Percentiles rank a stretch among this genome's conserved stretches.
Conservation (phyloP, 1,140 invertebrate genomes). For the Drosophila triauraria region DNA sequence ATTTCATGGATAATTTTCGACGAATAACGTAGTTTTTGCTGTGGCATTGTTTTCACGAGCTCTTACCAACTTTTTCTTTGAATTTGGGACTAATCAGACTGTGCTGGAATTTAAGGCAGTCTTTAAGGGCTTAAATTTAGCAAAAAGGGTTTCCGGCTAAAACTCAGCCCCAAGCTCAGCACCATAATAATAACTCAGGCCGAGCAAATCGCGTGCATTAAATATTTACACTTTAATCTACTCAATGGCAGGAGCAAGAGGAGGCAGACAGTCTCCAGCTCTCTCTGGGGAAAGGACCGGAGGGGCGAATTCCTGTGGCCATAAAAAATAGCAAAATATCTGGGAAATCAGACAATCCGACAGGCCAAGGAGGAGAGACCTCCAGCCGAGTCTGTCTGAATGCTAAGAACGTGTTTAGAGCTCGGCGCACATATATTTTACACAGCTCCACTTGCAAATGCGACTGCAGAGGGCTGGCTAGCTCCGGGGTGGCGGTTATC, state of each 20-base stretch:
- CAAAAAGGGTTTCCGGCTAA: slow-evolving; percentile 16
- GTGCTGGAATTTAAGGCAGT: slow-evolving; percentile 2
- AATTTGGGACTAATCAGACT: neutral
- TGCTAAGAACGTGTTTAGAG: slow-evolving; percentile 65
- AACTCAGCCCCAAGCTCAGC: neutral
- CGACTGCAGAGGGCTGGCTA: too few relatives aligned
- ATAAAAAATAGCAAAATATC: slow-evolving; percentile 83
- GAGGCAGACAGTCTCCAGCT: slow-evolving; percentile 43
- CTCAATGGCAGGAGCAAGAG: slow-evolving; percentile 65
- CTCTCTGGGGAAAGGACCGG: slow-evolving; percentile 13
- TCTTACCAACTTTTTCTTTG: slow-evolving; percentile 2
- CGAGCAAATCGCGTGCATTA: slow-evolving; percentile 74
- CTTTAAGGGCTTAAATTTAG: slow-evolving; percentile 6
- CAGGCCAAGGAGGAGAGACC: slow-evolving; percentile 28
- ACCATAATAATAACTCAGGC: slow-evolving; percentile 74
- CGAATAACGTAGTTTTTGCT: slow-evolving; percentile 12
- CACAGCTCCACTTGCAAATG: slow-evolving; percentile 35
- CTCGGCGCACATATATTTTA: slow-evolving; percentile 37
- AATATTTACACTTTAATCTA: slow-evolving; percentile 82
- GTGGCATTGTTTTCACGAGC: slow-evolving; percentile 14
- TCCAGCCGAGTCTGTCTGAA: slow-evolving; percentile 47
- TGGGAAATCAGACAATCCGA: slow-evolving; percentile 70
- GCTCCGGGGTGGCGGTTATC: slow-evolving; percentile 17
- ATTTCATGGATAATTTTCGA: slow-evolving; percentile 9
- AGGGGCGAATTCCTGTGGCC: slow-evolving; percentile 57